Evolutionary conservation across 2,797 vertebrate genomes (phyloP).

Genomic region (Varecia variegata): DNA sequence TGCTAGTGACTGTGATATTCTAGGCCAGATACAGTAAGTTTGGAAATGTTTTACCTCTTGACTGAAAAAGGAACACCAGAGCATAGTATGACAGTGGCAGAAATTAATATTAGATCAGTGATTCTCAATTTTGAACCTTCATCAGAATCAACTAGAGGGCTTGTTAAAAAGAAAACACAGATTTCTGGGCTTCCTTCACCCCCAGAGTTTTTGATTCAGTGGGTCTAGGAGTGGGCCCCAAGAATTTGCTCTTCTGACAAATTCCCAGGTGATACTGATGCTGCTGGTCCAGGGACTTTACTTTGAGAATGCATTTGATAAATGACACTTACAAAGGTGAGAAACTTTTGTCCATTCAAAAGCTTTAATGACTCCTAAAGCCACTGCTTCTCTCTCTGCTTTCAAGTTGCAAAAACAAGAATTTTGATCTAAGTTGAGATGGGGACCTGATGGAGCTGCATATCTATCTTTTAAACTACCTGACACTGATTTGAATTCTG

Average conservation of each 20-base stretch:
- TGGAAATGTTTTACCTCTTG: slow-evolving; percentile 14
- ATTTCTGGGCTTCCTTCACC: background rate
- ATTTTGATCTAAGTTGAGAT: background rate
- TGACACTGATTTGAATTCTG: background rate
- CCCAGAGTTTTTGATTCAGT: background rate
- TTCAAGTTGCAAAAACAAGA: background rate
- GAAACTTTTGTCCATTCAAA: background rate
- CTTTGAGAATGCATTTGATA: background rate
- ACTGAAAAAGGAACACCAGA: background rate
- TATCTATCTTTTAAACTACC: background rate
- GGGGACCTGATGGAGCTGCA: background rate
- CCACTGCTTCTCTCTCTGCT: background rate
- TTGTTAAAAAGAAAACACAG: slow-evolving; percentile 9
- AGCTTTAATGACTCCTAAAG: background rate
- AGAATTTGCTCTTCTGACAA: background rate
- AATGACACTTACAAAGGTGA: background rate
- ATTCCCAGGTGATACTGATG: background rate
- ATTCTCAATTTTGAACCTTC: background rate
- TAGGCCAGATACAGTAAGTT: background rate
- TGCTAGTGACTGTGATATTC: background rate
- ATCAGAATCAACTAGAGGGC: background rate
- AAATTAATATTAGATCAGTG: background rate
- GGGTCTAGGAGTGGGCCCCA: background rate
- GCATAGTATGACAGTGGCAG: background rate
- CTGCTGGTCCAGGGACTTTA: background rate